A percentile compares a stretch with the other conserved stretches of the same genome.
Evolutionary conservation across 2,797 vertebrate species (phyloP).

Genomic region (Gambelia wislizenii): DNA sequence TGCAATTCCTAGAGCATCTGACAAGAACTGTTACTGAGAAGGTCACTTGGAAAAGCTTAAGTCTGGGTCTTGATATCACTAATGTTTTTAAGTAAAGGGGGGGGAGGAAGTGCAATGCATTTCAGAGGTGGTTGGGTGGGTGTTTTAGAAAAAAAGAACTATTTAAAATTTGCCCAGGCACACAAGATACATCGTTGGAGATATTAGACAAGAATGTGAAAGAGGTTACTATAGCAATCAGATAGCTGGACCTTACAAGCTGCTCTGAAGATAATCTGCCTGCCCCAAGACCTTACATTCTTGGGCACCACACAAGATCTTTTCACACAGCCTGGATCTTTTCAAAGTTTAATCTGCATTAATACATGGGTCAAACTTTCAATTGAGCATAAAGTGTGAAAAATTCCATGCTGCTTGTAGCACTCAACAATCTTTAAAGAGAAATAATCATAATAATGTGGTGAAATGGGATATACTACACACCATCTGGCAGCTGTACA

Average conservation of each 20-base stretch:
- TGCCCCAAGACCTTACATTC: conserved; percentile 36
- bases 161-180: not conserved
- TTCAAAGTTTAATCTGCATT: conserved; percentile 53
- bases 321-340: conserved; percentile 33
- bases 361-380: conserved; percentile 52
- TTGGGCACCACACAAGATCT: conserved; percentile 1
- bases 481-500: conserved; percentile 80
- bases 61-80: not conserved
- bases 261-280: conserved; percentile 18
- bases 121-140: not conserved
- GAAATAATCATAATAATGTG: conserved; percentile 70
- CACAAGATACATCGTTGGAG: not conserved
- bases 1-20: not conserved
- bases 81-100: conserved; percentile 13
- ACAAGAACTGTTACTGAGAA: not conserved
- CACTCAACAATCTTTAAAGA: conserved; percentile 70
- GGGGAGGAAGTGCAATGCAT: not conserved
- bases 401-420: conserved; percentile 64
- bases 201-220: not conserved
- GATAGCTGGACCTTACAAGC: not conserved
- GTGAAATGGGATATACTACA: conserved; percentile 73
- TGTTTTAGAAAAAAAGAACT: not conserved
- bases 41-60: not conserved
- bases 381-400: conserved; percentile 58
- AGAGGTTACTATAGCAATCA: conserved; percentile 30